Conservation (phyloP, 1,140 invertebrate species). For the Cherax destructor region DNA sequence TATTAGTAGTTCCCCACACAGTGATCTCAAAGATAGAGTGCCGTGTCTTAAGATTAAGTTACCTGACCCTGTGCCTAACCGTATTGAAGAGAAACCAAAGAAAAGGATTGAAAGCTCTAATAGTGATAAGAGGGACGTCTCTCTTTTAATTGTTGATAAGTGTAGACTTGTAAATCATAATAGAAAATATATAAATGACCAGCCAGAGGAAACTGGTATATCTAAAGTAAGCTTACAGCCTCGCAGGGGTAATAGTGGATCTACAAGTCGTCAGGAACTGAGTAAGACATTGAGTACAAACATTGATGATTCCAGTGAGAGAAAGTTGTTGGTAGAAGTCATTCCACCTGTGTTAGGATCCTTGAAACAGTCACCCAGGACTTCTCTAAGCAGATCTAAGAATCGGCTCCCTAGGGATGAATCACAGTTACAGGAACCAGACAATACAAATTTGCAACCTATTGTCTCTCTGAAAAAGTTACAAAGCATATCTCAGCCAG, state of each 20-base stretch:
- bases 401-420: neutral
- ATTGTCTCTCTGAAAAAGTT: constrained; percentile 32
- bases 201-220: constrained; percentile 1
- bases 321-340: constrained; percentile 27
- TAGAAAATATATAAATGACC: constrained; percentile 22
- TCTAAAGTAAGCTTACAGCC: neutral
- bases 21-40: constrained; percentile 47
- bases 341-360: constrained; percentile 18
- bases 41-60: constrained; percentile 51
- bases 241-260: neutral
- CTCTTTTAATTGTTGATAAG: neutral
- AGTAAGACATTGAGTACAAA: neutral
- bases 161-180: neutral
- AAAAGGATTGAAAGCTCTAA: constrained; percentile 20
- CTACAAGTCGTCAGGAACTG: neutral
- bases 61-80: constrained; percentile 46
- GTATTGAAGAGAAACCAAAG: constrained; percentile 35
- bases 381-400: neutral
- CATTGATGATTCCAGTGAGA: neutral
- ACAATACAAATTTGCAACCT: constrained; percentile 28
- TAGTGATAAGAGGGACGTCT: constrained; percentile 23
- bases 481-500: neutral
- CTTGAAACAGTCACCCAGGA: neutral
- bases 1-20: constrained; percentile 16
- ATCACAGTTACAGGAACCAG: constrained; percentile 9